Conservation (phyloP, 2,888 invertebrate genomes). For the Noctuana brunneofusca region DNA sequence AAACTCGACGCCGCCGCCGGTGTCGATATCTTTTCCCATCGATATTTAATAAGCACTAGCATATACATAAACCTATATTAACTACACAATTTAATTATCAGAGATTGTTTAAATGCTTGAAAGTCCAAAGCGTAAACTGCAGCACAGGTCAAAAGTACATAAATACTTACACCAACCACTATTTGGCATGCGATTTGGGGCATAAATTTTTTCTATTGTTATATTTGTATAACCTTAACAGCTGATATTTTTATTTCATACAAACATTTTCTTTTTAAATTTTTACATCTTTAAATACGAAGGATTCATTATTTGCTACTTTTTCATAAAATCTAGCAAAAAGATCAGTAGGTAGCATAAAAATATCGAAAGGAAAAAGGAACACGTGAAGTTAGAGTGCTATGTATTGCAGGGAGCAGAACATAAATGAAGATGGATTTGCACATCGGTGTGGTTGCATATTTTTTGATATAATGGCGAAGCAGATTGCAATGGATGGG, state of each 20-base stretch:
- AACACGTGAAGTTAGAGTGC: conserved; percentile 3
- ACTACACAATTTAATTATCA: not conserved
- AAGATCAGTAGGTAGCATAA: not conserved
- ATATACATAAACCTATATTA: conserved; percentile 2
- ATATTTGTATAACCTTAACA: no score
- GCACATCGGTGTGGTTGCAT: conserved; percentile 21
- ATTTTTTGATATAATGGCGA: conserved; percentile 31
- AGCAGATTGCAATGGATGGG: conserved; percentile 34
- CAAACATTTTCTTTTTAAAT: no score
- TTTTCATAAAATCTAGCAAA: no score
- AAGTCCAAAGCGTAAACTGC: no score
- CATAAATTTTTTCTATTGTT: no score
- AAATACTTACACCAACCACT: no score
- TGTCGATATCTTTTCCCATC: conserved; percentile 72
- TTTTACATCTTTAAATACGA: no score
- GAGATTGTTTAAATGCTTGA: not conserved
- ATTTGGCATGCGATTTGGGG: no score
- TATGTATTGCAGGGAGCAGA: conserved; percentile 5
- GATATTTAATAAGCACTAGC: conserved; percentile 37
- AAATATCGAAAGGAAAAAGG: not conserved
- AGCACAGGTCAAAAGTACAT: not conserved
- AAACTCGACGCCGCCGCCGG: conserved; percentile 59
- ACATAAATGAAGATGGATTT: conserved; percentile 32
- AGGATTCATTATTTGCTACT: no score
- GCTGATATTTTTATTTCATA: no score